These are phyloP conservation scores for Neotoma lepida DNA, from an alignment of 2,113 vertebrate genomes.

Conservation along the genomic window DNA sequence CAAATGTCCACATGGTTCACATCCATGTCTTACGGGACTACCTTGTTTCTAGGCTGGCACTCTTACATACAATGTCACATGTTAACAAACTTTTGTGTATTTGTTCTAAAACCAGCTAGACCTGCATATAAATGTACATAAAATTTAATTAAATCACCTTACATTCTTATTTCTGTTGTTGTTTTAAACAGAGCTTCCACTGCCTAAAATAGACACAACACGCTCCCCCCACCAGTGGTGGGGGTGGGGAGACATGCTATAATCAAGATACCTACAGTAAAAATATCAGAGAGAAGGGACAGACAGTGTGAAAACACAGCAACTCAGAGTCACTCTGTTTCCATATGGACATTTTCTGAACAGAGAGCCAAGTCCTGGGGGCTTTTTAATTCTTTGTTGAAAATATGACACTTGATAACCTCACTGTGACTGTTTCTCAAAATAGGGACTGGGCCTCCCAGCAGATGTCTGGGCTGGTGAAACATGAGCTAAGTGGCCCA, in stretches of 20 bases:
- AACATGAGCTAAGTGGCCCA: not conserved
- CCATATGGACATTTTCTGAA: not conserved
- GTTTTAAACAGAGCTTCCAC: not conserved
- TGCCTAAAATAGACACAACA: too few species aligned
- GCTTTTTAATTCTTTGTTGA: conserved; percentile 60
- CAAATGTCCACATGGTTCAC: rapidly evolving
- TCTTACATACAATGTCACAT: rapidly evolving
- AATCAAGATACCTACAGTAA: not conserved
- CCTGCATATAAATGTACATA: not conserved
- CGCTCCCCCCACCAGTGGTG: not conserved
- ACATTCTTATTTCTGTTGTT: not conserved
- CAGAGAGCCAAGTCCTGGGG: not conserved
- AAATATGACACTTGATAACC: conserved; percentile 72
- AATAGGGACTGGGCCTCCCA: conserved; percentile 68
- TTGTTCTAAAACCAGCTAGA: not conserved
- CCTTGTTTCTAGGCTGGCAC: not conserved
- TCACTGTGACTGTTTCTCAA: conserved; percentile 50
- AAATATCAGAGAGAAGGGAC: not conserved
- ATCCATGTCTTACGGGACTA: rapidly evolving
- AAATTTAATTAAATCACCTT: not conserved
- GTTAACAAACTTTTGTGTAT: not conserved
- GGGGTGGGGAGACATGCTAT: not conserved
- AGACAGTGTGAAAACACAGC: not conserved
- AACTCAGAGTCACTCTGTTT: not conserved
- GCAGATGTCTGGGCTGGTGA: not conserved